Conservation (phyloP, 2,113 vertebrate species). For the Prunella himalayana region DNA sequence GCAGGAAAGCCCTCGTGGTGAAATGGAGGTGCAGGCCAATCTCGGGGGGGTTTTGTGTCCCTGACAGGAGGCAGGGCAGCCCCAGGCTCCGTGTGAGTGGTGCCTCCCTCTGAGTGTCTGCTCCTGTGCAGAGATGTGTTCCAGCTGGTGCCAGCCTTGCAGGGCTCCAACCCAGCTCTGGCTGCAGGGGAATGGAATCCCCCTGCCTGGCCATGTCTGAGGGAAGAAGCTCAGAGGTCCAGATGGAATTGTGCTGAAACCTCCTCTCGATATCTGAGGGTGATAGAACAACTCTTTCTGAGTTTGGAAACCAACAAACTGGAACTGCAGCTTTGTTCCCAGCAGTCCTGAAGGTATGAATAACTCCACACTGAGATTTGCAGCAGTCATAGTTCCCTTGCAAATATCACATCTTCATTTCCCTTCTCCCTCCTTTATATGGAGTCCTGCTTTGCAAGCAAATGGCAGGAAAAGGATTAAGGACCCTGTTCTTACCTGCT, state of each 20-base stretch:
- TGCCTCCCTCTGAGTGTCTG: background rate
- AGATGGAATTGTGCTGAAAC: background rate
- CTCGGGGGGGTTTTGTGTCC: background rate
- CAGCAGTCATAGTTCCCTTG: background rate
- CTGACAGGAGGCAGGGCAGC: background rate
- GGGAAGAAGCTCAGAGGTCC: background rate
- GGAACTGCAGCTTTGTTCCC: background rate
- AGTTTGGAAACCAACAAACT: background rate
- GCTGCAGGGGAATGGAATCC: background rate
- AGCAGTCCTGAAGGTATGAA: background rate
- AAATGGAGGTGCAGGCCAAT: background rate
- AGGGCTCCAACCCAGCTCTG: background rate
- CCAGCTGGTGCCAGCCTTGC: background rate
- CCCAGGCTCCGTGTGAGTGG: background rate
- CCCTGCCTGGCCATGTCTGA: background rate
- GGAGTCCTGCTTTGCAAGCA: background rate
- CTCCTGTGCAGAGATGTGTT: background rate
- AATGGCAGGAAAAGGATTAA: background rate
- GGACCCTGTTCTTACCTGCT: background rate
- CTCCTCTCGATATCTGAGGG: background rate
- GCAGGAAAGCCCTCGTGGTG: background rate
- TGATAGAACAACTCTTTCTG: background rate
- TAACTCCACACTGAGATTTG: background rate
- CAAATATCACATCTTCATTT: background rate
- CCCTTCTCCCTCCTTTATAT: rapidly evolving